phyloP scores from a whole-genome alignment of 2,113 vertebrate genomes.

The Ctenodactylus gundi region DNA sequence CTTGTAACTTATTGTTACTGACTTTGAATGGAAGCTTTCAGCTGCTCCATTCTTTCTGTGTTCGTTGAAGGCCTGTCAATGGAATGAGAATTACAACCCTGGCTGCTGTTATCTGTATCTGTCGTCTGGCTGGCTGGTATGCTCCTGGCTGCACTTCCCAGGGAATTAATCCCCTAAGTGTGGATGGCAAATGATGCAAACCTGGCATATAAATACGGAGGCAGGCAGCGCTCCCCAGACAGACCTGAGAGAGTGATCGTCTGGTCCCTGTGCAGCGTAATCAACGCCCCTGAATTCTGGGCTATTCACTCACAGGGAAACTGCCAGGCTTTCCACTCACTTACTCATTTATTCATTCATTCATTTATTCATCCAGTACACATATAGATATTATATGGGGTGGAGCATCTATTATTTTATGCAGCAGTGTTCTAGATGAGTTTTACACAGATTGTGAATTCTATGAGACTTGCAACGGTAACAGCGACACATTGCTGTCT shows the following conservation, averaged over 20 bases:
- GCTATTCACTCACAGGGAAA: not conserved
- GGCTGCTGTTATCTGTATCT: conserved; percentile 11
- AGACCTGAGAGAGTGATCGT: not conserved
- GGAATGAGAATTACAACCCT: conserved; percentile 51
- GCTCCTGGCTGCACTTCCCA: conserved; percentile 16
- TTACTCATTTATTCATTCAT: not conserved
- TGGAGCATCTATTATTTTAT: not conserved
- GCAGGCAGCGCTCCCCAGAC: not conserved
- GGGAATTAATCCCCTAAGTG: conserved; percentile 57
- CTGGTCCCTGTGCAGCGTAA: accelerated
- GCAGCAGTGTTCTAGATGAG: not conserved
- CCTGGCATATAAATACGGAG: conserved; percentile 35
- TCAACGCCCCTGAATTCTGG: not conserved
- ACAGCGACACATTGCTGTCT: not conserved
- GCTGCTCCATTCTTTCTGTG: conserved; percentile 40
- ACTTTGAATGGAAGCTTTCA: conserved; percentile 55
- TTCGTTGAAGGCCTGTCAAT: conserved; percentile 42
- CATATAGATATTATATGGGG: not conserved
- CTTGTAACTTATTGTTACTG: conserved; percentile 45
- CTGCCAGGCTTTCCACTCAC: not conserved
- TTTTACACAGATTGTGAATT: conserved; percentile 24
- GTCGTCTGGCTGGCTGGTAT: conserved; percentile 43
- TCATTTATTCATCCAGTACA: not conserved
- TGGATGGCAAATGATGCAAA: conserved; percentile 48
- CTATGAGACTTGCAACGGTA: not conserved